Evolutionary conservation across 1,140 invertebrate genomes (phyloP), one percentile per base, ranked within the genome.

Genomic region (Telenomus remus): DNA sequence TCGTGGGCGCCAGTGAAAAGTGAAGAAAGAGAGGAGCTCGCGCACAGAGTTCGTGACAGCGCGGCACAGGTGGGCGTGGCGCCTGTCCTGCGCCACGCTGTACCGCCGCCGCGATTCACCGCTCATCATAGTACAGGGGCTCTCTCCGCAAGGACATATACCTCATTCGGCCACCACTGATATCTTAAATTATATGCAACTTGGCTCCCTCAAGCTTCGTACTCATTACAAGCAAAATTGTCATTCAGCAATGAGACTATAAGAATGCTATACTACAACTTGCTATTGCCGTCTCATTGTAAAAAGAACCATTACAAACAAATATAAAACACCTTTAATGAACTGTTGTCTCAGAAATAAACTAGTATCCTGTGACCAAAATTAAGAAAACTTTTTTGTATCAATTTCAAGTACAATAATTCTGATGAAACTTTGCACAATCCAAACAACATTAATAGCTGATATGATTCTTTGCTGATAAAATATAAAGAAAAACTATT

Each of bases 11-110:
- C 76, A 73, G 76, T 63, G 71, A 70, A 72, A 73, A 76, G 66
- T 68, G 66, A 71, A 71, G 74, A 66, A 71, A 73, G 71, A 71
- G 68, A 74, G 63, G 63, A 60, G 53, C 60, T 65, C 77, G 73
- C 75, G 64, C 72, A 76, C 72, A 51, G 68, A 76, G 73, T 65
- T 65, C 74, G 78, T 69, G 73, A 75, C 77, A 72, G 71, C 55
- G 68, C 54, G 72, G 69, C 75, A 80, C 79, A 80, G 79, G 79
- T 80, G 79, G 75, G 84, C 84, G 84, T 86, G 84, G 84, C 83
- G 82, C 81, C 80, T 84, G 82, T 84, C 81, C 79, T 82, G 81
- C 80, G 73, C 79, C 75, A 79, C 76, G 76, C 76, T 77, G 70
- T 78, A 69, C 76, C 66, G 71, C 66, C 57, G 71, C 57, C 70